Percentiles rank a stretch among this genome's conserved stretches.
These are phyloP conservation scores for Cyclophora albipunctata DNA, from an alignment of 2,888 invertebrate genomes.

Conservation along the genomic window DNA sequence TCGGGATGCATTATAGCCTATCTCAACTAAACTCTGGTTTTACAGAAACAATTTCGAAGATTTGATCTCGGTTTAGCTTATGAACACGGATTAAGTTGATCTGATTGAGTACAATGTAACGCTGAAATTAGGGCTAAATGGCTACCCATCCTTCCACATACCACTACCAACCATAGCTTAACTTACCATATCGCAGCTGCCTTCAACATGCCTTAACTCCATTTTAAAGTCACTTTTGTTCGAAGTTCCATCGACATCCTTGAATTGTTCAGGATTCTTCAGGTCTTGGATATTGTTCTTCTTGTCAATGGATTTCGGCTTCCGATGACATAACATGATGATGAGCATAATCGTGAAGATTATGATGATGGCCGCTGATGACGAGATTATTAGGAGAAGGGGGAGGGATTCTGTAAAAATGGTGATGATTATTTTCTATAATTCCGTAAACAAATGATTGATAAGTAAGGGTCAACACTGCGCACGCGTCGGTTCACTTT, in stretches of 20 bases:
- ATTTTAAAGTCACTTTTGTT: conserved; percentile 94
- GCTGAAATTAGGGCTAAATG: background rate
- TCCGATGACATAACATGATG: conserved; percentile 82
- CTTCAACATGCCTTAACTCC: conserved; percentile 88
- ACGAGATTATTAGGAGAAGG: conserved; percentile 83
- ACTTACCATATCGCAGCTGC: conserved; percentile 82
- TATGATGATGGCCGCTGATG: conserved; percentile 84
- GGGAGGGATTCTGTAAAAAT: conserved; percentile 81
- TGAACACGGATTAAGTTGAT: too few species aligned
- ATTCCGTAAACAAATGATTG: background rate
- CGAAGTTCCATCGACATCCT: conserved; percentile 89
- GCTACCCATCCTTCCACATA: background rate
- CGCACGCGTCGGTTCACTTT: too few species aligned
- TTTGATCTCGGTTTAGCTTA: too few species aligned
- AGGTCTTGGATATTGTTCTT: conserved; percentile 73
- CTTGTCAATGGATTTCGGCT: conserved; percentile 69
- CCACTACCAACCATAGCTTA: background rate
- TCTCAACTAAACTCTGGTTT: too few species aligned
- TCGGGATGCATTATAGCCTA: too few species aligned
- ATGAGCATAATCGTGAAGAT: conserved; percentile 87
- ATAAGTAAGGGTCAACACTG: background rate
- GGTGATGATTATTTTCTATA: too few species aligned
- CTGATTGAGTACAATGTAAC: too few species aligned
- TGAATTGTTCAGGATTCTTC: conserved; percentile 63
- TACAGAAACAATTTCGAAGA: too few species aligned